These are phyloP conservation scores for Pagetopsis macropterus DNA, from an alignment of 2,797 vertebrate genomes.

Conservation along the genomic window DNA sequence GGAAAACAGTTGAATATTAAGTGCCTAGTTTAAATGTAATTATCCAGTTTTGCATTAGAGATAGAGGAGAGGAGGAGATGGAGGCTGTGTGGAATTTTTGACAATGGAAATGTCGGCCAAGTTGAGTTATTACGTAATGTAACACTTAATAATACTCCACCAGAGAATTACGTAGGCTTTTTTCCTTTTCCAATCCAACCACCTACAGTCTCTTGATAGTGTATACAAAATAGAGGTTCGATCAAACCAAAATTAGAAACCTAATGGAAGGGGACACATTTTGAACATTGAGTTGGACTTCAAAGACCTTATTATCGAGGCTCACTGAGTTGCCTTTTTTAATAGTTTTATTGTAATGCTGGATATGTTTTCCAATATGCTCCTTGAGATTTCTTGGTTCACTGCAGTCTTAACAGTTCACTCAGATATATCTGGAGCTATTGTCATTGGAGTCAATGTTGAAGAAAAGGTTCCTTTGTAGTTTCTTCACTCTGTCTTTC, in stretches of 20 bases:
- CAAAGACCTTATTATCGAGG: constrained; percentile 22
- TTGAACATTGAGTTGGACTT: constrained; percentile 30
- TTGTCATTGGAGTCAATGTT: not conserved
- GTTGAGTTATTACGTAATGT: constrained; percentile 58
- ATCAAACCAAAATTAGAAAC: constrained; percentile 50
- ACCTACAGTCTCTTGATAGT: constrained; percentile 59
- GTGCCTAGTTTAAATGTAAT: constrained; percentile 17
- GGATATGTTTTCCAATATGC: not conserved
- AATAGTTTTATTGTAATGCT: constrained; percentile 23
- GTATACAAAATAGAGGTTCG: constrained; percentile 44
- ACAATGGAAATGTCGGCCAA: constrained; percentile 59
- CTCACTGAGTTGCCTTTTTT: constrained; percentile 16
- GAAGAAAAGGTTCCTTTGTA: not conserved
- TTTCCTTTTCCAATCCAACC: constrained; percentile 54
- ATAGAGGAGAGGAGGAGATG: constrained; percentile 19
- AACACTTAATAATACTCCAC: constrained; percentile 52
- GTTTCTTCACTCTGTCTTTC: not conserved
- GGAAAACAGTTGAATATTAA: not conserved
- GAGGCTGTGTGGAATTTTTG: constrained; percentile 32
- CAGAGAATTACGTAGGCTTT: constrained; percentile 55
- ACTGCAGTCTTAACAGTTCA: not conserved
- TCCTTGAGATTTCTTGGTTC: not conserved
- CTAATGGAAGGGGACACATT: constrained; percentile 20
- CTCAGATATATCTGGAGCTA: not conserved
- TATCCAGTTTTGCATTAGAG: constrained; percentile 16